Evolutionary conservation across 2,888 invertebrate species (phyloP).

Genomic region (Plemyria rubiginata): DNA sequence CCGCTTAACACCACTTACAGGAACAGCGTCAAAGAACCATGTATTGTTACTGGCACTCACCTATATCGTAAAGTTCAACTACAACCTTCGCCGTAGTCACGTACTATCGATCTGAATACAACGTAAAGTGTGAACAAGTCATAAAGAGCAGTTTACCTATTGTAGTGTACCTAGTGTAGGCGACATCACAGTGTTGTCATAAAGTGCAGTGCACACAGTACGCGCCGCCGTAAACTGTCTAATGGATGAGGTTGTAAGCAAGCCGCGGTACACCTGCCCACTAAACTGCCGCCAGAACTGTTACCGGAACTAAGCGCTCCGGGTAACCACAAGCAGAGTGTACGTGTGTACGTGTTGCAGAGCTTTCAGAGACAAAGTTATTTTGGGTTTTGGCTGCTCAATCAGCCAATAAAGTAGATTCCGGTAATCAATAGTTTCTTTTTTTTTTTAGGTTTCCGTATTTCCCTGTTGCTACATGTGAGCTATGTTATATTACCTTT

Average conservation of each 20-base stretch:
- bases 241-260: constrained; percentile 8
- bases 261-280: constrained; percentile 2
- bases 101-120: not conserved
- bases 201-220: constrained; percentile 3
- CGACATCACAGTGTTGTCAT: not conserved
- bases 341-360: not conserved
- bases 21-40: not conserved
- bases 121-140: constrained; percentile 5
- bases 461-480: no score
- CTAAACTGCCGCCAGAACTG: not conserved
- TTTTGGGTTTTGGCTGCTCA: not conserved
- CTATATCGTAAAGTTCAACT: constrained; percentile 1
- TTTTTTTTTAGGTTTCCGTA: no score
- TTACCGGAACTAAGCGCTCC: not conserved
- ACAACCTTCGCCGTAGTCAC: not conserved
- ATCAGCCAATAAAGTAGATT: no score
- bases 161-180: not conserved
- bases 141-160: constrained; percentile 3
- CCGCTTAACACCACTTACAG: no score
- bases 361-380: not conserved
- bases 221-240: not conserved
- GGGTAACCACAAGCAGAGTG: not conserved
- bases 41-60: not conserved
- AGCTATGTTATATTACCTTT: no score
- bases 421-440: no score